These are phyloP conservation scores for Apteryx owenii DNA, from an alignment of 2,113 vertebrate genomes.

Conservation along the genomic window DNA sequence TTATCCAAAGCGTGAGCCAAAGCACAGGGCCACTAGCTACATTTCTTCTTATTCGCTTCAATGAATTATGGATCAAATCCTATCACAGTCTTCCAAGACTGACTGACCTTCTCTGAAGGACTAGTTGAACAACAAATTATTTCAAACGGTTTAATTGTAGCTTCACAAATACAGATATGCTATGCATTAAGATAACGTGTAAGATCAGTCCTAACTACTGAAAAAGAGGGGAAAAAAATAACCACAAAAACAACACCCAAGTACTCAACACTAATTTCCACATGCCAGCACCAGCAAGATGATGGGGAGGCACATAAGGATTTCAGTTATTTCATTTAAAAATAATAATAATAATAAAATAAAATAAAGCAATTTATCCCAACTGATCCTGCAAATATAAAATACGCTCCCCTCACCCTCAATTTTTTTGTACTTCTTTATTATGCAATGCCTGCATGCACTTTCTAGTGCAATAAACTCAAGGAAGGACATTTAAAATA, in stretches of 20 bases:
- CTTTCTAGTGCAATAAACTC: background rate
- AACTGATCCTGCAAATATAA: background rate
- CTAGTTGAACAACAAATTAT: background rate
- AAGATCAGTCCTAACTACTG: background rate
- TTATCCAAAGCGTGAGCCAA: background rate
- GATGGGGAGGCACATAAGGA: background rate
- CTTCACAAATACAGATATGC: background rate
- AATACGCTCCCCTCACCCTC: background rate
- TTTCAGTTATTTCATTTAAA: background rate
- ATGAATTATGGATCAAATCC: background rate
- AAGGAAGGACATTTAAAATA: background rate
- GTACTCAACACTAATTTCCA: background rate
- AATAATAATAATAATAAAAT: background rate
- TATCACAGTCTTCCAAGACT: background rate
- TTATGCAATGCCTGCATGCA: background rate
- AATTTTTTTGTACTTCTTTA: background rate
- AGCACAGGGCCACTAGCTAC: background rate
- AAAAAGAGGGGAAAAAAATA: background rate
- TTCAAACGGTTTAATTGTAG: background rate
- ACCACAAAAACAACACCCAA: too few species aligned
- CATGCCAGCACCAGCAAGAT: background rate
- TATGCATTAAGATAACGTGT: background rate
- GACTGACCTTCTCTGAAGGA: background rate
- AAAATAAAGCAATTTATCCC: background rate
- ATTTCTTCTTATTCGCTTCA: background rate